Evolutionary conservation across 1,140 invertebrate species (phyloP), one percentile per base, ranked within the genome.

Genomic region (Ditylenchus dipsaci): DNA sequence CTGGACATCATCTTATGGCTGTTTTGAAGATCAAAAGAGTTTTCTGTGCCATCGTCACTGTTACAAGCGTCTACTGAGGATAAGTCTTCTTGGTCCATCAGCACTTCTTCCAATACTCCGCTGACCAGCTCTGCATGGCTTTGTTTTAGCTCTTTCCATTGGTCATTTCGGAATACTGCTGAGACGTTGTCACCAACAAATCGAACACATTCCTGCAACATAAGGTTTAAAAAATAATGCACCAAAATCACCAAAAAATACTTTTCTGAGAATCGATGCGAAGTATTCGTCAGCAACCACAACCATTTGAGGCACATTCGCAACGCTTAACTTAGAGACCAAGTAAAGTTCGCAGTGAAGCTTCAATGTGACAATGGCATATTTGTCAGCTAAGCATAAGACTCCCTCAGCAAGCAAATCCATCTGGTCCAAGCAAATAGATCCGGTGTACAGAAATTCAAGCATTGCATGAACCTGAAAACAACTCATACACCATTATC

Each of bases 221-320:
- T 3, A 38, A 38, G 3, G 11, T 38, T 38, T 3, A 38, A 38
- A 5, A 3, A 38, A n/a, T n/a, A n/a, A n/a, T n/a, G n/a, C 33
- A 38, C 3, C 33, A 38, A 38, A 38, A 38, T 38, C 33, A 38
- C 33, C 33, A 38, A 38, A 60, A 73, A 1, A 38, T n/a, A 69
- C 69, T 68, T 72, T 71, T 62, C 72, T 71, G 27, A 71, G 60
- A 26, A 49, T 23, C 0, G 56, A 30, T 15, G 67, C 69, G 30
- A 72, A 76, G 38, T 82, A 80, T 5, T 69, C 78, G 58, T 80
- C 78, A 3, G 78, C 78, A 42, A 82, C 73, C 13, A 80, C 57
- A 15, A 70, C 72, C 0, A 70, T 63, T 30, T 66, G 64, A 7
- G 78, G 65, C 23, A 80, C 59, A 43, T 73, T 76, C 63, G 82